Evolutionary conservation across 1,140 invertebrate species (phyloP).

Genomic region (Brachionus koreanus): DNA sequence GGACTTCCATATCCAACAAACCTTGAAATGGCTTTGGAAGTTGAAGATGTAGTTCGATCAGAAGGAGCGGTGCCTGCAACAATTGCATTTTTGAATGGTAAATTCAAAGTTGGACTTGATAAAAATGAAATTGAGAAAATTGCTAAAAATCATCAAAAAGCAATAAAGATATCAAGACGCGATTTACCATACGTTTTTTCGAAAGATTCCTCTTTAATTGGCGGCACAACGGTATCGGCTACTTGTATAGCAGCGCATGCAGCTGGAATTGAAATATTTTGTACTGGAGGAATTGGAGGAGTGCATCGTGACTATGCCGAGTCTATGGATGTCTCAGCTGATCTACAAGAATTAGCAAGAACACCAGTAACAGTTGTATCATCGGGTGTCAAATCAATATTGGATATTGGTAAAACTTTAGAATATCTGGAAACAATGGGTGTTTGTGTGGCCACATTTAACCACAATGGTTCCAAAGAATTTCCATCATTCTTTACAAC

Average conservation of each 20-base stretch:
- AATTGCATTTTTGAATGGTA: slow-evolving; percentile 79
- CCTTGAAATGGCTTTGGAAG: slow-evolving; percentile 73
- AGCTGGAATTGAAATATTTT: slow-evolving; percentile 84
- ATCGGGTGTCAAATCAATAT: slow-evolving; percentile 91
- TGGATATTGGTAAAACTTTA: slow-evolving; percentile 87
- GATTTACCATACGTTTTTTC: slow-evolving; percentile 72
- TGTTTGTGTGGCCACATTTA: slow-evolving; percentile 74
- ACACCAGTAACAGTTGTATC: slow-evolving; percentile 84
- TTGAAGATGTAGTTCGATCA: slow-evolving; percentile 70
- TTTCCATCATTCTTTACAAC: slow-evolving; percentile 45
- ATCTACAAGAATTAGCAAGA: slow-evolving; percentile 80
- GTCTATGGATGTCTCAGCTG: slow-evolving; percentile 85
- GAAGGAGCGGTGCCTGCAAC: slow-evolving; percentile 88
- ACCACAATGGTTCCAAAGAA: slow-evolving; percentile 44
- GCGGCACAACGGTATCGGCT: slow-evolving; percentile 80
- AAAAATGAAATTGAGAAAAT: slow-evolving; percentile 64
- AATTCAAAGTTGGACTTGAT: slow-evolving; percentile 71
- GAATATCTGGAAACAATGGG: slow-evolving; percentile 94
- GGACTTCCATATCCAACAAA: slow-evolving; percentile 94
- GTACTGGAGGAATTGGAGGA: slow-evolving; percentile 84
- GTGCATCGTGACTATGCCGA: slow-evolving; percentile 72
- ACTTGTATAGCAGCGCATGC: slow-evolving; percentile 79
- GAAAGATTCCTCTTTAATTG: neutral
- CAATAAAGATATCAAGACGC: slow-evolving; percentile 75
- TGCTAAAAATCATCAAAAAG: slow-evolving; percentile 52